phyloP scores from a whole-genome alignment of 2,797 vertebrate species.

The Danionella dracula region DNA sequence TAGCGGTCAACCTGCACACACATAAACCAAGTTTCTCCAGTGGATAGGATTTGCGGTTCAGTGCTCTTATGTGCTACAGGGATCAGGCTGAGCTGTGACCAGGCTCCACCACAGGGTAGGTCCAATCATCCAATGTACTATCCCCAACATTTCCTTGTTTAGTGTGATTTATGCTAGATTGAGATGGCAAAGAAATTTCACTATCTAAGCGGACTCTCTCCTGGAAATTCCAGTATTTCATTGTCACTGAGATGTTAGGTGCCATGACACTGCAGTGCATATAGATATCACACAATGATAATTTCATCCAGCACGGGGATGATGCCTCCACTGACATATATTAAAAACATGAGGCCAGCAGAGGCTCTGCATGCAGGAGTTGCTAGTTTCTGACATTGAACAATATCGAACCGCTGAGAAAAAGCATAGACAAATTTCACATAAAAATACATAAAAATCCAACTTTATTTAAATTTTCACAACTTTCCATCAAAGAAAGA shows the following conservation, averaged over 20 bases:
- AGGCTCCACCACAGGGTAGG: conserved; percentile 30
- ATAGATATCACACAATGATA: too few relatives aligned
- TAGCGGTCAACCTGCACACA: conserved; percentile 40
- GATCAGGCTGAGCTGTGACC: conserved; percentile 40
- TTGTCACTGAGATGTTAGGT: background rate
- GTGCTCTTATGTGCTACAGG: conserved; percentile 37
- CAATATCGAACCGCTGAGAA: too few relatives aligned
- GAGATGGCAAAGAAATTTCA: conserved; percentile 8
- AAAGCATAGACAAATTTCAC: too few relatives aligned
- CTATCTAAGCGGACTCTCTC: conserved; percentile 11
- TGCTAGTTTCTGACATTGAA: too few relatives aligned
- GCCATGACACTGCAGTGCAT: background rate
- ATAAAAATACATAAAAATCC: too few relatives aligned
- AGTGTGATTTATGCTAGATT: conserved; percentile 38
- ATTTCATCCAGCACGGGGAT: too few relatives aligned
- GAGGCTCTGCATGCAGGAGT: too few relatives aligned
- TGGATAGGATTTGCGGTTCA: conserved; percentile 39
- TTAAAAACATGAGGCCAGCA: too few relatives aligned
- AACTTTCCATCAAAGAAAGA: too few relatives aligned
- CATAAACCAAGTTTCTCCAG: conserved; percentile 3
- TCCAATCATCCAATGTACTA: conserved; percentile 24
- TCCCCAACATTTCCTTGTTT: conserved; percentile 29
- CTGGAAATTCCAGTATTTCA: background rate
- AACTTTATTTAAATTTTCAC: too few relatives aligned
- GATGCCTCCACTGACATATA: too few relatives aligned